Conservation (phyloP, 2,888 invertebrate species). For the Orthonevra nobilis region DNA sequence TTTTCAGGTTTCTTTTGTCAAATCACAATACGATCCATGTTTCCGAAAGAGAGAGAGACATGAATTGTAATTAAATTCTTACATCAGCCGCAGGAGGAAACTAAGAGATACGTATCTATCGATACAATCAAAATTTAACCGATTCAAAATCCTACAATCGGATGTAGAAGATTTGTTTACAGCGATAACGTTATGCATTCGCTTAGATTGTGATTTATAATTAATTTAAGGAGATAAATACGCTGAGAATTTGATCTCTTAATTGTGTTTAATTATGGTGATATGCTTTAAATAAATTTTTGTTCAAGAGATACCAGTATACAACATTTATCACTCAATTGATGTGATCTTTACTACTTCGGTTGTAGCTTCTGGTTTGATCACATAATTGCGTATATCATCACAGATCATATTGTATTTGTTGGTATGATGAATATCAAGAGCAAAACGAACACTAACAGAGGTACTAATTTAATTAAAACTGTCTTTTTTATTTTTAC, state of each 20-base stretch:
- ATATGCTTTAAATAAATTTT: conserved; percentile 23
- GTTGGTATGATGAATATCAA: conserved; percentile 25
- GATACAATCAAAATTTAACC: conserved; percentile 26
- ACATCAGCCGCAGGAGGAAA: neutral
- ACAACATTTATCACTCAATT: conserved; percentile 51
- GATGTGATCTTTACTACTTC: conserved; percentile 35
- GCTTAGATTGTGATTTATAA: conserved; percentile 50
- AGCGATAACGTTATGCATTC: conserved; percentile 39
- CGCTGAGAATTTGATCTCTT: conserved; percentile 63
- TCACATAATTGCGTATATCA: conserved; percentile 44
- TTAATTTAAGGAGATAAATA: conserved; percentile 53
- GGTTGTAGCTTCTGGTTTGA: conserved; percentile 27
- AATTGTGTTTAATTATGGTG: conserved; percentile 64
- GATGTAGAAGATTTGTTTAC: conserved; percentile 48
- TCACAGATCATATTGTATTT: conserved; percentile 42
- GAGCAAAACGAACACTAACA: conserved; percentile 29
- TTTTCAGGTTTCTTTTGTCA: conserved; percentile 25
- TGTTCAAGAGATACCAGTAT: neutral
- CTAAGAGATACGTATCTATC: conserved; percentile 42
- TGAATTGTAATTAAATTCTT: conserved; percentile 35
- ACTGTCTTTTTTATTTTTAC: neutral
- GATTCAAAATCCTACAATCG: conserved; percentile 16
- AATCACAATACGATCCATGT: conserved; percentile 45
- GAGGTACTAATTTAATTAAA: conserved; percentile 65
- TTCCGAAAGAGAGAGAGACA: neutral